phyloP scores from a whole-genome alignment of 2,797 vertebrate species.

The Arctocebus calabarensis region DNA sequence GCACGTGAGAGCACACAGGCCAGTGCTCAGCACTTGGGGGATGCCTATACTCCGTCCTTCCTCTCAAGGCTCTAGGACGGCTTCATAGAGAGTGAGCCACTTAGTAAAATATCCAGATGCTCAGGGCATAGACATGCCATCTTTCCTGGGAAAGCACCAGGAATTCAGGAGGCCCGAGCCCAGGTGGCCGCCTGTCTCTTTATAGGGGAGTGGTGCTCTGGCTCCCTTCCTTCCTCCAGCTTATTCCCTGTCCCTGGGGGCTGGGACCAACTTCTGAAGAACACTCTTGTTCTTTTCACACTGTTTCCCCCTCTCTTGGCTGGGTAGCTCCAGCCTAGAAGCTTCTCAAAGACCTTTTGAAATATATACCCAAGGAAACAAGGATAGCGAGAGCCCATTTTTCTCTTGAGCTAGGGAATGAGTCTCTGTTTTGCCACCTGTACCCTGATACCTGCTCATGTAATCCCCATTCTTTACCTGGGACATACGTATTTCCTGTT shows the following conservation, averaged over 20 bases:
- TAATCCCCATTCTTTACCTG: neutral
- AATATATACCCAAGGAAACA: neutral
- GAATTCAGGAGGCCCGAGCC: neutral
- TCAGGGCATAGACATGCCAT: rapidly evolving
- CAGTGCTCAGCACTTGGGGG: neutral
- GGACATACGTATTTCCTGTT: neutral
- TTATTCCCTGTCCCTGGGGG: too few species aligned
- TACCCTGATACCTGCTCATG: neutral
- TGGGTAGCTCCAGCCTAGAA: neutral
- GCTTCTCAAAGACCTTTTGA: neutral
- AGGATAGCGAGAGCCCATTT: neutral
- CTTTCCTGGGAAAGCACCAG: neutral
- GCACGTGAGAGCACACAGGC: rapidly evolving
- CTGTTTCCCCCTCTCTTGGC: neutral
- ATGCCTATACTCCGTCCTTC: neutral
- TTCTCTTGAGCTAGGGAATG: neutral
- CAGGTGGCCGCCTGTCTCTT: rapidly evolving
- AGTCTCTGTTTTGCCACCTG: neutral
- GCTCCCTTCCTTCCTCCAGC: neutral
- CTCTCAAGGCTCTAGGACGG: neutral
- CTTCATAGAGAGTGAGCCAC: neutral
- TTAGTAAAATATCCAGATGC: neutral
- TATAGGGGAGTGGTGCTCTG: neutral
- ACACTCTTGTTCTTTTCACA: neutral
- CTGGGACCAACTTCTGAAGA: neutral